Conservation (phyloP, 2,113 vertebrate species). For the Setophaga coronata region DNA sequence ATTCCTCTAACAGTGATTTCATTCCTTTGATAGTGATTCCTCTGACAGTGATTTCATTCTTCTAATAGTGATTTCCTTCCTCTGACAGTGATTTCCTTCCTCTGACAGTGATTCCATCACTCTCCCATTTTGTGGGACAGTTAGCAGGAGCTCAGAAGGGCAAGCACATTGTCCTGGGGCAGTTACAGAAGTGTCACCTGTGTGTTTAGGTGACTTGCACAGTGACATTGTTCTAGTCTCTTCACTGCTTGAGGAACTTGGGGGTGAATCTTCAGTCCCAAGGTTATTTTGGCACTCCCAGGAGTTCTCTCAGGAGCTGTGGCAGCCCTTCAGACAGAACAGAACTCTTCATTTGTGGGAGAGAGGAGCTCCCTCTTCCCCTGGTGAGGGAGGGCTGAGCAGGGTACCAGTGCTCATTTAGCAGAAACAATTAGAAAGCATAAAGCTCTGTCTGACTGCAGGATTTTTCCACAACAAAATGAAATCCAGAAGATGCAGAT, state of each 20-base stretch:
- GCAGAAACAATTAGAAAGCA: background rate
- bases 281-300: accelerated
- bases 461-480: constrained; percentile 7
- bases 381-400: background rate
- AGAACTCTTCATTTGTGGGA: background rate
- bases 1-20: too few relatives aligned
- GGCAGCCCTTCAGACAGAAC: background rate
- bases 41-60: too few relatives aligned
- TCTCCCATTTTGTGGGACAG: background rate
- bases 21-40: too few relatives aligned
- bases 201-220: background rate
- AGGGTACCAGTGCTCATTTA: background rate
- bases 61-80: too few relatives aligned
- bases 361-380: background rate
- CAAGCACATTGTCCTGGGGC: background rate
- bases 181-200: background rate
- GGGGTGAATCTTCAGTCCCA: background rate
- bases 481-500: constrained; percentile 23
- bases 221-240: background rate
- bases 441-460: background rate
- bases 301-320: background rate
- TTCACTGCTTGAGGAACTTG: background rate
- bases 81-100: too few relatives aligned
- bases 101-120: background rate
- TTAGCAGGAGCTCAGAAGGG: background rate